Evolutionary conservation across 2,797 vertebrate species (phyloP).

Genomic region (Eidolon dupreanum): DNA sequence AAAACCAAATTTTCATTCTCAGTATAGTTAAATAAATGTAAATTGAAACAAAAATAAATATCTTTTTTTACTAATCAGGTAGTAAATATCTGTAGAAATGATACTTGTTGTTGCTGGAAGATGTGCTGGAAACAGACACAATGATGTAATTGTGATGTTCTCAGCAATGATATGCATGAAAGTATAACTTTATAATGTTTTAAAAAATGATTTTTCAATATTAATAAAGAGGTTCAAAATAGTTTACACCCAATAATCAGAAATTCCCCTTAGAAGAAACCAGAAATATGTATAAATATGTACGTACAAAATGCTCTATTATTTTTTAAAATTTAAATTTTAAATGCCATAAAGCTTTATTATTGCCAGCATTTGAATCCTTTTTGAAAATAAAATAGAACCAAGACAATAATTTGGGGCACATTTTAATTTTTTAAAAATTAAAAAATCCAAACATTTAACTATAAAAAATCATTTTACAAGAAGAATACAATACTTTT

Average conservation of each 20-base stretch:
- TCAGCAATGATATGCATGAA: neutral
- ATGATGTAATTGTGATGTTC: neutral
- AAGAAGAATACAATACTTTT: neutral
- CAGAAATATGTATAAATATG: neutral
- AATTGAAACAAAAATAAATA: slow-evolving; percentile 1
- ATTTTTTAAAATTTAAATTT: neutral
- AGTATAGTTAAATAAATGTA: neutral
- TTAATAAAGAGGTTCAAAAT: neutral
- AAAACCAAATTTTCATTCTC: neutral
- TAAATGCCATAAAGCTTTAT: neutral
- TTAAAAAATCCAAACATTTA: neutral
- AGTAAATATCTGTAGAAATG: neutral
- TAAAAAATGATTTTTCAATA: slow-evolving; percentile 16
- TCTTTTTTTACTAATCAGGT: neutral
- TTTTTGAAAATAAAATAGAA: too few species aligned
- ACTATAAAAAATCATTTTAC: neutral
- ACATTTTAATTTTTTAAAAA: neutral
- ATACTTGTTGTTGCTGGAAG: neutral
- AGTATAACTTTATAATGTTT: neutral
- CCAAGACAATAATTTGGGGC: too few species aligned
- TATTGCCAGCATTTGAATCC: too few species aligned
- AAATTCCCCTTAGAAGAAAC: neutral
- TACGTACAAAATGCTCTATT: neutral
- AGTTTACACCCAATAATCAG: neutral
- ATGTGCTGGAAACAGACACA: neutral